These are phyloP conservation scores for Cephalotes varians DNA, from an alignment of 2,888 invertebrate genomes.

Conservation along the genomic window DNA sequence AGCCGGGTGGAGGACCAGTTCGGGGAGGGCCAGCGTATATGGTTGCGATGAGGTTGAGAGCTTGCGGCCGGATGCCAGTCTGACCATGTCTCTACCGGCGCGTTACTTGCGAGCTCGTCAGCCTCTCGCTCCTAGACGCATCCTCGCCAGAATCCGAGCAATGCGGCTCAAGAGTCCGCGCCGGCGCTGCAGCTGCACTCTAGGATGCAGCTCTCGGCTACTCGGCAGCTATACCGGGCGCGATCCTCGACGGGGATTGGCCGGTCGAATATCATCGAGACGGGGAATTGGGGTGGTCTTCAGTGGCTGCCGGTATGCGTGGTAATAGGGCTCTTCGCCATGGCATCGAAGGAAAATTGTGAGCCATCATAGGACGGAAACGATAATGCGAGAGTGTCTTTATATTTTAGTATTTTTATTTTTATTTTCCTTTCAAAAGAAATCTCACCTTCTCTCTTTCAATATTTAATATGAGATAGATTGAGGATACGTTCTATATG, in stretches of 20 bases:
- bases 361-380: neutral
- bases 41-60: slow-evolving; percentile 83
- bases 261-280: slow-evolving; percentile 35
- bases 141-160: slow-evolving; percentile 78
- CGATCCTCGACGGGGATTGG: slow-evolving; percentile 43
- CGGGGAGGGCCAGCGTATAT: slow-evolving; percentile 66
- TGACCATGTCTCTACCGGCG: slow-evolving; percentile 81
- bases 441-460: neutral
- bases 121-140: slow-evolving; percentile 75
- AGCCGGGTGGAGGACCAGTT: slow-evolving; percentile 53
- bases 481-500: neutral
- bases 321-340: slow-evolving; percentile 36
- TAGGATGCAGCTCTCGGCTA: slow-evolving; percentile 49
- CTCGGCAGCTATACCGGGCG: slow-evolving; percentile 35
- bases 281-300: slow-evolving; percentile 42
- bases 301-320: slow-evolving; percentile 33
- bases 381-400: neutral
- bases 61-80: slow-evolving; percentile 83
- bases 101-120: slow-evolving; percentile 78
- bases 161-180: slow-evolving; percentile 79
- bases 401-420: neutral
- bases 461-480: neutral
- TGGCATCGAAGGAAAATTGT: slow-evolving; percentile 30
- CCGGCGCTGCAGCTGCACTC: slow-evolving; percentile 65
- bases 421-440: neutral